A percentile compares a stretch with the other conserved stretches of the same genome.
Conservation (phyloP, 2,113 vertebrate genomes). For the Mastomys coucha region DNA sequence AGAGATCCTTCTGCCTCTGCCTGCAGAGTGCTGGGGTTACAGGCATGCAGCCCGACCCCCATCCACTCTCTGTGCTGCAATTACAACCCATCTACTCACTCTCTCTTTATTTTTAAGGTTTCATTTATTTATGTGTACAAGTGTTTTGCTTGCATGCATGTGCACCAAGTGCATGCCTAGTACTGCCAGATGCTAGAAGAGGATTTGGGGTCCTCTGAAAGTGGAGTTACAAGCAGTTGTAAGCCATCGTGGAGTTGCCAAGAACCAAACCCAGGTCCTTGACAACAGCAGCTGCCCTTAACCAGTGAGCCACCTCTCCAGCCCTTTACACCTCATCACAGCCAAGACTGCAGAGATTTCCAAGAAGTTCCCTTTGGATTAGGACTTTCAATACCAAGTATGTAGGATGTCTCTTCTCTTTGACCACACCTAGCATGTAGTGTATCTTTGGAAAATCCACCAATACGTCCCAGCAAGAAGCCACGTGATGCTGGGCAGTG, state of each 20-base stretch:
- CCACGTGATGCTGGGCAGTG: not conserved
- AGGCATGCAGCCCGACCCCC: not conserved
- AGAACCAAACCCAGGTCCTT: not conserved
- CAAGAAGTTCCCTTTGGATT: conserved; percentile 48
- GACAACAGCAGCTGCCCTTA: not conserved
- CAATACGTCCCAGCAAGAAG: conserved; percentile 40
- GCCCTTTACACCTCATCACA: not conserved
- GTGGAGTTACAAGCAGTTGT: not conserved
- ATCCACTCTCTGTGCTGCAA: not conserved
- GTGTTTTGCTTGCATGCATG: not conserved
- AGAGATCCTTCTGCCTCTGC: not conserved
- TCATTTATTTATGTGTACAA: not conserved
- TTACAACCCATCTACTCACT: not conserved
- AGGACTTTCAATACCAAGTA: conserved; percentile 26
- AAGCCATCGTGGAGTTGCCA: not conserved
- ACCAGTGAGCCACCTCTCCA: not conserved
- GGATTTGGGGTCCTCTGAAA: not conserved
- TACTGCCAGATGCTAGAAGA: not conserved
- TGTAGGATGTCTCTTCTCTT: not conserved
- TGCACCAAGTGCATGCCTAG: not conserved
- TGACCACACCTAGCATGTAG: not conserved
- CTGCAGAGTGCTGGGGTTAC: not conserved
- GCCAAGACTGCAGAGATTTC: conserved; percentile 12
- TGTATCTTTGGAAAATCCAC: conserved; percentile 25
- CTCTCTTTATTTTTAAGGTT: not conserved